Conservation (phyloP, 2,888 invertebrate species). For the Byasa hedistus region DNA sequence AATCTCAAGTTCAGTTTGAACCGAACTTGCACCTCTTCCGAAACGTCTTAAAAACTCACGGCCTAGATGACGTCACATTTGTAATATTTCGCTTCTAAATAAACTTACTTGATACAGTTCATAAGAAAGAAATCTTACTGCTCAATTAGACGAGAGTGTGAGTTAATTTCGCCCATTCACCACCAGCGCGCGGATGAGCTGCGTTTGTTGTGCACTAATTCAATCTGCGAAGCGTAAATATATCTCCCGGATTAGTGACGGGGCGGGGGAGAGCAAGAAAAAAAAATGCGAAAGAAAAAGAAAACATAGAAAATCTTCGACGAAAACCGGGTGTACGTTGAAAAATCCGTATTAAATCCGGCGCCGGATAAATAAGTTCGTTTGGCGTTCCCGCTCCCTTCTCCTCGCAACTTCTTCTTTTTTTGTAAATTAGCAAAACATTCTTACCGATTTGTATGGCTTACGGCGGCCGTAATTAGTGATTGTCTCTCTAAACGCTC, state of each 20-base stretch:
- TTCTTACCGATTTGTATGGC: slow-evolving; percentile 78
- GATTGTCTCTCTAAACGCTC: slow-evolving; percentile 62
- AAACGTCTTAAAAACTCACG: too few relatives aligned
- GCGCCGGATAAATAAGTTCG: slow-evolving; percentile 76
- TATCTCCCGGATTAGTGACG: slow-evolving; percentile 62
- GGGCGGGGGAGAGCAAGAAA: slow-evolving; percentile 44
- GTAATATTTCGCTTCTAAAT: too few relatives aligned
- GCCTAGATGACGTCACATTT: too few relatives aligned
- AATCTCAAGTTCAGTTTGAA: too few relatives aligned
- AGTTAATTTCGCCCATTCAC: slow-evolving; percentile 25
- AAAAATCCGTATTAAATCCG: slow-evolving; percentile 79
- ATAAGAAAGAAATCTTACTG: neutral
- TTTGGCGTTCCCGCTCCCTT: slow-evolving; percentile 51
- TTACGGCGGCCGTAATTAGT: slow-evolving; percentile 69
- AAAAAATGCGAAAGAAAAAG: slow-evolving; percentile 30
- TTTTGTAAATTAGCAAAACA: slow-evolving; percentile 75
- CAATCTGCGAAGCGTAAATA: slow-evolving; percentile 61
- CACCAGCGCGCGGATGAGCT: slow-evolving; percentile 47
- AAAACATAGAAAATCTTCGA: slow-evolving; percentile 56
- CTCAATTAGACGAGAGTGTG: slow-evolving; percentile 13
- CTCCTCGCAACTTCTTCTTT: slow-evolving; percentile 39
- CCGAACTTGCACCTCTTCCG: too few relatives aligned
- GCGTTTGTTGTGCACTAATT: slow-evolving; percentile 67
- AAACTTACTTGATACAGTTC: neutral
- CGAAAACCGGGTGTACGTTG: slow-evolving; percentile 62